Base-by-base conservation (phyloP, 2,888 invertebrate genomes). In the Schizotus pectinicornis region DNA sequence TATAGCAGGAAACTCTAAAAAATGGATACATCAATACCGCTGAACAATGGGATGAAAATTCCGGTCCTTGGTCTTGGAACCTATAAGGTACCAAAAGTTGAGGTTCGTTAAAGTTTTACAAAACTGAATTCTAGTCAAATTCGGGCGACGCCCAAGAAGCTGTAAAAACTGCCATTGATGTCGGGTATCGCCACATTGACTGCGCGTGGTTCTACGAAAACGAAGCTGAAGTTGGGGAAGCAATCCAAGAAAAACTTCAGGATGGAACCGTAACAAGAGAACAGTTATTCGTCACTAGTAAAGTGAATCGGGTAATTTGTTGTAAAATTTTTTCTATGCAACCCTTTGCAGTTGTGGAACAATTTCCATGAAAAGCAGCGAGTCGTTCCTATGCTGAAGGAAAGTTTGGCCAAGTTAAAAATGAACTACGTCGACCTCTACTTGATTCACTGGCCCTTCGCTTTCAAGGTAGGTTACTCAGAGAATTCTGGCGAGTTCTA, bases 281-380 rank as follows among this genome's bases (percentile, higher is more conserved):
- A 63, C 89, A 91, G 8, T 77, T 90, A 0, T 90, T 86, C 75
- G 82, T 90, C 56, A 85, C 85, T 0, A 86, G 85, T 58, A 90
- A 90, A 62, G 72, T 73, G 39, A 22, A 11, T 1, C 2, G 6
- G 6, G 9, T 14, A 12, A 8, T 37, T 52, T 33, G 7, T 7
- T 36, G 12, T 9, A 14, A 14, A 46, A 30, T 12, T 35, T 49
- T 45, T 30, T 8, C 36, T 9, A 35, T n/a, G 3, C 3, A 42
- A 45, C 9, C 32, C 52, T 50, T 61, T 62, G 12, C 48, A 79
- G 72, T 72, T 87, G 22, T 89, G 88, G 88, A 87, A 86, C 70
- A 87, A 84, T 30, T 83, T 78, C 62, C 89, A 89, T 69, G 79
- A 80, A 34, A 81, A 81, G 61, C 80, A 85, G 31, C 72, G 81